Evolutionary conservation across 2,888 invertebrate species (phyloP).

Genomic region (Drosophila picticornis): DNA sequence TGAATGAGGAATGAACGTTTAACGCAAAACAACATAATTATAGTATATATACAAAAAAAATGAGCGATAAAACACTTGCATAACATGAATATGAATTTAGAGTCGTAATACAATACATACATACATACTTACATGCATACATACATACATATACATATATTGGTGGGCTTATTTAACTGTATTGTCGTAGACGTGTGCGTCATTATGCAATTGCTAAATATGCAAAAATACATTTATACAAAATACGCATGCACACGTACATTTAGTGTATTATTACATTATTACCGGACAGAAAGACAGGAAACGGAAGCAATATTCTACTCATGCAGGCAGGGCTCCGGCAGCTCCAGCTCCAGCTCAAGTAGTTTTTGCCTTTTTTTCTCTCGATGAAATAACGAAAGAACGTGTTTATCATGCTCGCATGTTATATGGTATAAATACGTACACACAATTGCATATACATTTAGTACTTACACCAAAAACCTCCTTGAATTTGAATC

Average conservation of each 20-base stretch:
- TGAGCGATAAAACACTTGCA: slow-evolving; percentile 31
- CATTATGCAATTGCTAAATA: slow-evolving; percentile 45
- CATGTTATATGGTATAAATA: slow-evolving; percentile 25
- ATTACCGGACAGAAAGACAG: slow-evolving; percentile 4
- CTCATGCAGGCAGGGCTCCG: slow-evolving; percentile 25
- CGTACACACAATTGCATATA: slow-evolving; percentile 26
- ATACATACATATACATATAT: slow-evolving; percentile 49
- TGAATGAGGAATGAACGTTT: slow-evolving; percentile 24
- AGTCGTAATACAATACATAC: slow-evolving; percentile 20
- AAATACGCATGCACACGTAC: slow-evolving; percentile 21
- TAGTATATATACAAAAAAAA: slow-evolving; percentile 38
- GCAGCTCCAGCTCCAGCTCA: slow-evolving; percentile 45
- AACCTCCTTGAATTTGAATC: slow-evolving; percentile 81
- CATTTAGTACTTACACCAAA: slow-evolving; percentile 46
- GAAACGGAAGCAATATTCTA: slow-evolving; percentile 10
- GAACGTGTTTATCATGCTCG: slow-evolving; percentile 41
- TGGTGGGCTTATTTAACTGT: slow-evolving; percentile 68
- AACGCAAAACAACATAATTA: slow-evolving; percentile 36
- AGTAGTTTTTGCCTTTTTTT: slow-evolving; percentile 63
- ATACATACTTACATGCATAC: slow-evolving; percentile 36
- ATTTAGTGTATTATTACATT: slow-evolving; percentile 5
- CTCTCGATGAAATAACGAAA: slow-evolving; percentile 16
- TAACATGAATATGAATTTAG: slow-evolving; percentile 53
- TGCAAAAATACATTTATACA: slow-evolving; percentile 26
- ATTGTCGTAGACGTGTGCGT: slow-evolving; percentile 63